Evolutionary conservation across 2,113 vertebrate species (phyloP), one percentile per base, ranked within the genome.

Genomic region (Haemorhous mexicanus): DNA sequence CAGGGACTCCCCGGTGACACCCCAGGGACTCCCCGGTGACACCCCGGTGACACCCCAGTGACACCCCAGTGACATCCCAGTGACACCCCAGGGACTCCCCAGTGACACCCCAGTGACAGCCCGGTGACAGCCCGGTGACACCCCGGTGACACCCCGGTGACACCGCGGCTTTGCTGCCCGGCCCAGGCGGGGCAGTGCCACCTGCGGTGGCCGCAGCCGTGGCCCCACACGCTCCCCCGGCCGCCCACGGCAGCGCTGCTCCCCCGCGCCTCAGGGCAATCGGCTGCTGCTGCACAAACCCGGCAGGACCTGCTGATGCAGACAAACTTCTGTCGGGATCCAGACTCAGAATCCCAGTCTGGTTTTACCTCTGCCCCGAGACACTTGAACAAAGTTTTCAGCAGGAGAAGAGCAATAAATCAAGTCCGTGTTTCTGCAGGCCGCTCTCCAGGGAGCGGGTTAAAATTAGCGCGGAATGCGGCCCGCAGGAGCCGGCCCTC

Each of bases 401-500:
- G 90, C 68, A 91, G 75, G 84, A 89, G 70, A 86, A 74, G 78
- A 24, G 58, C 59, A 82, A 95, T 95, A 95, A 96, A 97, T 95
- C 96, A 84, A 37, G 87, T 5, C 72, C 4, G 13, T 41, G 5
- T 28, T 77, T 33, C 82, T 55, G 13, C 0, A 9, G 81, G 76
- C 84, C 69, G 2, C 2, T 27, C 93, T 94, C 55, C 1, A 91
- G 87, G 89, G 87, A 94, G 77, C 86, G 66, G 90, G 96, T 93
- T 97, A 97, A 97, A 97, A 97, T 97, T 97, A 97, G 96, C 89
- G 86, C 74, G 96, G 96, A 97, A 97, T 97, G 96, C 94, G 95
- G 86, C 91, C 64, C 11, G 58, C 72, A 87, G 93, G 72, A 93
- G 76, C 59, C 74, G 46, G 32, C 91, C 93, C 81, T 63, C 10